Base-by-base conservation (phyloP, 2,113 vertebrate genomes). In the Daubentonia madagascariensis region DNA sequence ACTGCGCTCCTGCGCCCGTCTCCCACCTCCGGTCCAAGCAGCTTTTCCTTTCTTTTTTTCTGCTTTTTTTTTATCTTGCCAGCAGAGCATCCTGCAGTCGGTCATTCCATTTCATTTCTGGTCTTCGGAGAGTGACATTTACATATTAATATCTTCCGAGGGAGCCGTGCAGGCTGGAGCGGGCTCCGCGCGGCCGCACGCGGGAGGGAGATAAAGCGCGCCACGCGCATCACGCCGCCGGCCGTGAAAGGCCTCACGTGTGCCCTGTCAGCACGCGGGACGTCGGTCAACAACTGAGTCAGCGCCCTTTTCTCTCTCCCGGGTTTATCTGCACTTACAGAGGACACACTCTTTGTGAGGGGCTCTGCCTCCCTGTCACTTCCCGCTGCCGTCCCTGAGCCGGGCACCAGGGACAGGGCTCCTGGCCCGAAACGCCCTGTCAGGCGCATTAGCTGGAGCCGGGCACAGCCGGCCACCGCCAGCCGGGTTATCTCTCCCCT, bases 201-300 rank as follows among this genome's bases (percentile, higher is more conserved):
- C n/a, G n/a, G n/a, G n/a, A 97, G 97, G 94, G 97, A 99, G 99
- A 99, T 99, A 98, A 99, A 98, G 98, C 97, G 90, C n/a, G n/a
- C n/a, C n/a, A n/a, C n/a, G n/a, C n/a, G n/a, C n/a, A n/a, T n/a
- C n/a, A n/a, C n/a, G n/a, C n/a, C n/a, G n/a, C n/a, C n/a, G 98
- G 98, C 98, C 97, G 91, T 97, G 98, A 98, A 98, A 98, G 98
- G 98, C 98, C 97, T 80, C 89, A 83, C 98, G 89, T 98, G 97
- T 97, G 99, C 98, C 98, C 98, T 97, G 98, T 98, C 99, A 98
- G 99, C 98, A 97, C 98, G 98, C 95, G 98, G 98, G 95, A 97
- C 98, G 93, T 86, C 86, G 97, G 97, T 96, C 96, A 98, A 98
- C 98, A 98, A 98, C 98, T 98, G 98, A 98, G 98, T 98, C 96